Evolutionary conservation across 2,797 vertebrate species (phyloP), one percentile per base, ranked within the genome.

Genomic region (Poecilia velifera): DNA sequence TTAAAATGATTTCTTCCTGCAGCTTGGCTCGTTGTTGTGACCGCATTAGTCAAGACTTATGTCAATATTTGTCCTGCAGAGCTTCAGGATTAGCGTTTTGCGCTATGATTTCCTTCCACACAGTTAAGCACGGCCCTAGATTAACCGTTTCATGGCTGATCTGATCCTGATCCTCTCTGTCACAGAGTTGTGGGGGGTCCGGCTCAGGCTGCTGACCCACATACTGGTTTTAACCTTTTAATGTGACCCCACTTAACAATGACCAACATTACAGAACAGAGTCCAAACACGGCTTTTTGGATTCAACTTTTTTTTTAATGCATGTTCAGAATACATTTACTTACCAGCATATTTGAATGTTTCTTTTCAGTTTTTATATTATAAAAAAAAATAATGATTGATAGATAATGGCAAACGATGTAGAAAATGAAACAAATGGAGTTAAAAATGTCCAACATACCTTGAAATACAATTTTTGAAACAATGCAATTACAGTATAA

Each of bases 121-220:
- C 86, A 77, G 93, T 90, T 94, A 88, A 95, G 87, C 90, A 80
- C 13, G 51, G 76, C 85, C 76, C 84, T 90, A 92, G 92, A 94
- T 93, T 93, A 94, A 95, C 87, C 14, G 86, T 91, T 92, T 94
- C 90, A 91, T 87, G 82, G 89, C 86, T 89, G 93, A 92, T 92
- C 89, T 88, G 90, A 87, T 89, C 86, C 89, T 88, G 90, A 87
- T 89, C 86, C 83, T 87, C 84, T 90, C 83, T 82, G 82, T 80
- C 6, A 1, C 12, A 55, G 76, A 74, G 80, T 74, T 77, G 76
- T 25, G 34, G 76, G 88, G 77, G 83, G 70, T 84, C 77, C 76
- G 43, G 76, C 84, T 82, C 79, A 80, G 64, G 39, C 83, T 79
- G 79, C 73, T 93, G 89, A 76, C 93, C 92, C 90, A 94, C 81